These are phyloP conservation scores for Hydra vulgaris DNA, from an alignment of 30 jellyfish, hydroid and myxozoan species.

Conservation along the genomic window DNA sequence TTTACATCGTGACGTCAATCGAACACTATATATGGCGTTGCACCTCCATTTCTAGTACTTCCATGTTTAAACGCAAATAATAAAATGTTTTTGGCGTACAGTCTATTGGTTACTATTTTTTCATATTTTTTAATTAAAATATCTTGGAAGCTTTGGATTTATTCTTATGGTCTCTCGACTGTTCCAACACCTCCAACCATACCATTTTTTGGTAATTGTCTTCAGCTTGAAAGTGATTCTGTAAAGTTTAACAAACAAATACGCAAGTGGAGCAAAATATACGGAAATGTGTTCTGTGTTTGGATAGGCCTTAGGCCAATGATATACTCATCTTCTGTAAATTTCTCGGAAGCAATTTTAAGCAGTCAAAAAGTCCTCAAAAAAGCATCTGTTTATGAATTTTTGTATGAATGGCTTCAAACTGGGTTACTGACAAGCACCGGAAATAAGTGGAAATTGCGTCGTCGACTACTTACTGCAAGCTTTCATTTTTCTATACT, in stretches of 20 bases:
- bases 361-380: constrained; percentile 27
- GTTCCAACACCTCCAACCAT: constrained; percentile 6
- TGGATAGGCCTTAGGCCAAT: constrained; percentile 13
- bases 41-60: too few species aligned
- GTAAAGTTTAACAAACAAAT: not conserved
- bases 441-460: constrained; percentile 73
- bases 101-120: too few species aligned
- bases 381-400: constrained; percentile 41
- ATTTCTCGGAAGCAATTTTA: constrained; percentile 20
- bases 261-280: not conserved
- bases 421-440: constrained; percentile 53
- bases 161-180: not conserved
- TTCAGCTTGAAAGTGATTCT: not conserved
- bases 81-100: too few species aligned
- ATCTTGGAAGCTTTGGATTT: constrained; percentile 1
- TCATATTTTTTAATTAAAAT: too few species aligned
- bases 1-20: too few species aligned
- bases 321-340: constrained; percentile 1
- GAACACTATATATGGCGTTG: too few species aligned
- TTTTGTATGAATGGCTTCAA: constrained; percentile 56
- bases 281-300: not conserved
- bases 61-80: too few species aligned
- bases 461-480: constrained; percentile 72
- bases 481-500: constrained; percentile 78
- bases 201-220: constrained; percentile 5